A percentile compares a stretch with the other conserved stretches of the same genome.
Evolutionary conservation across 2,888 invertebrate genomes (phyloP).

Genomic region (Drosophila picticornis): DNA sequence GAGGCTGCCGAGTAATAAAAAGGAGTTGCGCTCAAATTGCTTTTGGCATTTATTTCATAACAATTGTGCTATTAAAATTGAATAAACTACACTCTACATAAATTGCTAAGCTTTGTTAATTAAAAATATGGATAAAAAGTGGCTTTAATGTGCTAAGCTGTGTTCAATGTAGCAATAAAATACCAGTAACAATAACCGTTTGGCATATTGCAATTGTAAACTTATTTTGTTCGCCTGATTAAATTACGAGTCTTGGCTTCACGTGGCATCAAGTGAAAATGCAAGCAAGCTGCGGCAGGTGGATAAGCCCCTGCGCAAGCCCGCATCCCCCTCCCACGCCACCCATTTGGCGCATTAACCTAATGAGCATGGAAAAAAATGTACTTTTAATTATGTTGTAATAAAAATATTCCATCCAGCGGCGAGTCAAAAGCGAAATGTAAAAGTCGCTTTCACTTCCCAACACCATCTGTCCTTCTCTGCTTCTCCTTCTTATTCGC

Average conservation of each 20-base stretch:
- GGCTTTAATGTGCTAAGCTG: not conserved
- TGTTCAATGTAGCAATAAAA: not conserved
- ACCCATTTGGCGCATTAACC: constrained; percentile 57
- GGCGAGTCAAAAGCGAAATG: constrained; percentile 32
- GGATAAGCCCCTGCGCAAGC: not conserved
- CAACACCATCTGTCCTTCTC: not conserved
- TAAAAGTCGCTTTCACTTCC: constrained; percentile 30
- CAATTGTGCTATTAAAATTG: not conserved
- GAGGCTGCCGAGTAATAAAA: not conserved
- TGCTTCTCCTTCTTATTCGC: not conserved
- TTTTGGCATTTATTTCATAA: not conserved
- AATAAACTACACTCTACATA: not conserved
- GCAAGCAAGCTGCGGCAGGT: not conserved
- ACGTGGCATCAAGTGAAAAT: constrained; percentile 22
- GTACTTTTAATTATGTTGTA: constrained; percentile 67
- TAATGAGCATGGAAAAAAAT: constrained; percentile 63
- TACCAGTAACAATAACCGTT: not conserved
- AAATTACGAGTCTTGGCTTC: constrained; percentile 12
- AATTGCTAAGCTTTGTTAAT: not conserved
- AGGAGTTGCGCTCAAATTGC: not conserved
- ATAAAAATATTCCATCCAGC: constrained; percentile 51
- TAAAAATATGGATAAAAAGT: not conserved
- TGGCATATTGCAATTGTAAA: not conserved
- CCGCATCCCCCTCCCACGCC: not conserved
- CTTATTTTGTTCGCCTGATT: not conserved